Evolutionary conservation across 2,113 vertebrate genomes (phyloP).

Genomic region (Bubo bubo): DNA sequence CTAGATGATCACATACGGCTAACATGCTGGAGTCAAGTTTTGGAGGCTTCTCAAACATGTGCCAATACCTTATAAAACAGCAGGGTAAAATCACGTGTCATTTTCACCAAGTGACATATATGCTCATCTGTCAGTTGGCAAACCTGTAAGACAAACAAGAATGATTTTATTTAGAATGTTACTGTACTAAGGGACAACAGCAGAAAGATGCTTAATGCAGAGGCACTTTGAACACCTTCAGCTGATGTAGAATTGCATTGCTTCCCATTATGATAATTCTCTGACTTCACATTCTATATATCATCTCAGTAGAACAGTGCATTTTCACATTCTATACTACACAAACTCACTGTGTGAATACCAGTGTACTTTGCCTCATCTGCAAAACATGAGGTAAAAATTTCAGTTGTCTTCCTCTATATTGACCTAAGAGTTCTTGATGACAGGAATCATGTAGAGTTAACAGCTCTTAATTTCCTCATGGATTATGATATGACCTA

Average conservation of each 20-base stretch:
- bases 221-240: neutral
- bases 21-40: neutral
- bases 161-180: neutral
- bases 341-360: neutral
- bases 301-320: neutral
- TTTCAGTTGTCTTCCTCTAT: neutral
- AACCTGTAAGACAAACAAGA: conserved; percentile 75
- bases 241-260: neutral
- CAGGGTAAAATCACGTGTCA: conserved; percentile 88
- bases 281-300: neutral
- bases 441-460: neutral
- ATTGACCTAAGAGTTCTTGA: neutral
- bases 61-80: conserved; percentile 92
- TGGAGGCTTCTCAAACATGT: neutral
- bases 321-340: neutral
- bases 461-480: neutral
- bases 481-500: neutral
- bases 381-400: neutral
- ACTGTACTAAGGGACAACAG: neutral
- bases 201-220: neutral
- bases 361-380: neutral
- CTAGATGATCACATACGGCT: neutral
- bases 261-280: neutral
- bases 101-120: conserved; percentile 86
- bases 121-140: conserved; percentile 83